phyloP scores from a whole-genome alignment of 2,113 vertebrate genomes.

The Tylochromis polylepis region DNA sequence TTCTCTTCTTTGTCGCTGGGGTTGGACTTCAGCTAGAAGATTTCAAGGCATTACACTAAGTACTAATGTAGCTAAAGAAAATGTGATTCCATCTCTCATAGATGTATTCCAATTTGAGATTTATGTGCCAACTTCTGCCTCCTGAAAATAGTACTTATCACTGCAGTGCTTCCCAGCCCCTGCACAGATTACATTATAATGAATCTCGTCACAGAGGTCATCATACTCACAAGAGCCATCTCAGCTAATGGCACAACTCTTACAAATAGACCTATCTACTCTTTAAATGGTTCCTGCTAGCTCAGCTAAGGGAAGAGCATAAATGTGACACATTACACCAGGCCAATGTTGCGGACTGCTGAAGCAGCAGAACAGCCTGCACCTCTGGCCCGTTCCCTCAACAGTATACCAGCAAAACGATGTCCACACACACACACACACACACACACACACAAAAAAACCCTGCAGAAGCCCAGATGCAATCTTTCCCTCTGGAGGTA shows the following conservation, averaged over 20 bases:
- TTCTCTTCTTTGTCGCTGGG: slow-evolving; percentile 83
- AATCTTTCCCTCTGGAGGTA: not conserved
- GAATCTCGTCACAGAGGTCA: slow-evolving; percentile 19
- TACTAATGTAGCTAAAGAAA: not conserved
- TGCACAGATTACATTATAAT: slow-evolving; percentile 35
- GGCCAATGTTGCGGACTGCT: slow-evolving; percentile 16
- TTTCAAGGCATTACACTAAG: not conserved
- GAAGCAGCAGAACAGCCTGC: slow-evolving; percentile 28
- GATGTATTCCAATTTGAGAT: not conserved
- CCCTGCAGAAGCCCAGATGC: not conserved
- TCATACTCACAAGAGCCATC: slow-evolving; percentile 32
- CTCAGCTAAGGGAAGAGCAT: slow-evolving; percentile 44
- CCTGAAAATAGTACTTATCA: not conserved
- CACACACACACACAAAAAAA: no score
- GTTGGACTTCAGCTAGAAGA: slow-evolving; percentile 84
- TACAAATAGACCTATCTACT: slow-evolving; percentile 27
- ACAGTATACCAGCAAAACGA: not conserved
- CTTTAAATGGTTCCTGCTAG: slow-evolving; percentile 29
- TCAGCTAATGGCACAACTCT: slow-evolving; percentile 30
- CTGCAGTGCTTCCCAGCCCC: not conserved
- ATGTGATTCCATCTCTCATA: not conserved
- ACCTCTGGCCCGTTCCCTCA: not conserved
- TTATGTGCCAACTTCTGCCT: not conserved
- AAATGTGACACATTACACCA: slow-evolving; percentile 26
- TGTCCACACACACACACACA: no score